Conservation (phyloP, 2,113 vertebrate species). For the Clarias macrocephalus region DNA sequence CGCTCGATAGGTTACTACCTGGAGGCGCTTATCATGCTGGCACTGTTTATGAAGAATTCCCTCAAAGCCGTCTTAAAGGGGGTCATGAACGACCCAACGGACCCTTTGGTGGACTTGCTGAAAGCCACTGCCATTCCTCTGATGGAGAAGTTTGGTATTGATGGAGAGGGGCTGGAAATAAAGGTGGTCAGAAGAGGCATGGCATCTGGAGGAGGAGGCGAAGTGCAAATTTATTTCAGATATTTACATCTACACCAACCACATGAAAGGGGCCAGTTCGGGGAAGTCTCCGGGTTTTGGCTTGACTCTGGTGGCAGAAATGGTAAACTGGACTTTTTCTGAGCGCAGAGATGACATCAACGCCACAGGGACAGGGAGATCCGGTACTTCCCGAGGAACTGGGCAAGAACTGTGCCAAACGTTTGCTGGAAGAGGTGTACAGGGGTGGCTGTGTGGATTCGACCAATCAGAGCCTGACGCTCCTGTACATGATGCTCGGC, state of each 20-base stretch:
- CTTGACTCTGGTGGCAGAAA: constrained; percentile 88
- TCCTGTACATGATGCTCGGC: constrained; percentile 94
- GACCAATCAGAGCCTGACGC: constrained; percentile 88
- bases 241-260: constrained; percentile 96
- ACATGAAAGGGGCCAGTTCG: constrained; percentile 89
- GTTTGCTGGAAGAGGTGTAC: constrained; percentile 90
- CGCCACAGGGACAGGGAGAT: constrained; percentile 84
- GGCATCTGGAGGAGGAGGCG: constrained; percentile 92
- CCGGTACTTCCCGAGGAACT: constrained; percentile 88
- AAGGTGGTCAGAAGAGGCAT: constrained; percentile 91
- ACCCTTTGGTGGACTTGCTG: constrained; percentile 92
- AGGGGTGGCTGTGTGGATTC: constrained; percentile 97
- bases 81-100: constrained; percentile 86
- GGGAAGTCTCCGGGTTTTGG: constrained; percentile 98
- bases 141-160: constrained; percentile 92
- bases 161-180: constrained; percentile 86
- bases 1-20: constrained; percentile 91
- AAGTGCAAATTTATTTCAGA: constrained; percentile 91
- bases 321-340: constrained; percentile 83
- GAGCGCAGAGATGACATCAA: constrained; percentile 88
- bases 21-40: constrained; percentile 89
- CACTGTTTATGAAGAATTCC: constrained; percentile 91
- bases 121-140: constrained; percentile 86
- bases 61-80: constrained; percentile 85
- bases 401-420: constrained; percentile 85